Evolutionary conservation across 2,797 vertebrate species (phyloP).

Genomic region (Neosalanx taihuensis): DNA sequence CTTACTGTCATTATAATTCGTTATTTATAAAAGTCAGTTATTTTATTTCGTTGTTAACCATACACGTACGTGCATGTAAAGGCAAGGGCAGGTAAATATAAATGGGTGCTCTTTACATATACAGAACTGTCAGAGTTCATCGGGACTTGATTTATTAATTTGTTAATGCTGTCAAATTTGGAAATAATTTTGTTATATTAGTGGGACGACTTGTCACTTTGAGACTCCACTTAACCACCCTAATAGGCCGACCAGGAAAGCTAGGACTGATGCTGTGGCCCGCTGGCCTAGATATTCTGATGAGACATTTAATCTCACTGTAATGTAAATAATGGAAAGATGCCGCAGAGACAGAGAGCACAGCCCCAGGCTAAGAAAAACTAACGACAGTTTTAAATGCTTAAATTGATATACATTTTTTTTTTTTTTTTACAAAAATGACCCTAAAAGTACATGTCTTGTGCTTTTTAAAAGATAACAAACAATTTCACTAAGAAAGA

Average conservation of each 20-base stretch:
- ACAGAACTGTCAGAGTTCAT: conserved; percentile 65
- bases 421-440: background rate
- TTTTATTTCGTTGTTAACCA: background rate
- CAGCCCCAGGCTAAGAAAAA: conserved; percentile 31
- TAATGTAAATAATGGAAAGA: conserved; percentile 62
- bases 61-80: background rate
- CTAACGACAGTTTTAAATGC: conserved; percentile 2
- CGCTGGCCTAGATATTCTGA: conserved; percentile 62
- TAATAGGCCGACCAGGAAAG: conserved; percentile 64
- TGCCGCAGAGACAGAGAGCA: conserved; percentile 37
- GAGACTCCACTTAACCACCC: conserved; percentile 69
- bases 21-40: background rate
- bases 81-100: conserved; percentile 3
- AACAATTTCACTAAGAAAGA: background rate
- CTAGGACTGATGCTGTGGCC: conserved; percentile 55
- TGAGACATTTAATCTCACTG: conserved; percentile 64
- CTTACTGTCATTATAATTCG: background rate
- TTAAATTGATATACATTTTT: background rate
- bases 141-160: conserved; percentile 61
- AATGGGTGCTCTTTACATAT: conserved; percentile 18
- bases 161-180: conserved; percentile 68
- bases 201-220: conserved; percentile 70
- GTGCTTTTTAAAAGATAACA: background rate
- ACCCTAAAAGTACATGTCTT: background rate
- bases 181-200: conserved; percentile 74